phyloP scores from a whole-genome alignment of 2,113 vertebrate species.

The Onychostoma macrolepis region DNA sequence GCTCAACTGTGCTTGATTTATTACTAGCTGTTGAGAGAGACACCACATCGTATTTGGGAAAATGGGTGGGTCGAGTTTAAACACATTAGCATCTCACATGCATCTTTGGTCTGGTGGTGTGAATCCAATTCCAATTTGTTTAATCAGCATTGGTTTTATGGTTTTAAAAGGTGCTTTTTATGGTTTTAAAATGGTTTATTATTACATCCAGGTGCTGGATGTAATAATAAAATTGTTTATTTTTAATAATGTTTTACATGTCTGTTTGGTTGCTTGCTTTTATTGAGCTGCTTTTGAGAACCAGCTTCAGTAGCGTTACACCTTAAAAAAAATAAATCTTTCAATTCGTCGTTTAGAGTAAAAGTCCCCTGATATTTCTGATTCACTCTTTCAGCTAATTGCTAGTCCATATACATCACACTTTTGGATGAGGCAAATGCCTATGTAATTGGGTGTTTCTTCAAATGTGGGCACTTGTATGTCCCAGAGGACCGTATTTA shows the following conservation, averaged over 20 bases:
- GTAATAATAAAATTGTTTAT: neutral
- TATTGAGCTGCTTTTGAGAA: neutral
- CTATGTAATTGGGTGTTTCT: neutral
- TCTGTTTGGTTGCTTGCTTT: conserved; percentile 1
- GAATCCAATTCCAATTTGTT: conserved; percentile 5
- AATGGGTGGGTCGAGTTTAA: conserved; percentile 20
- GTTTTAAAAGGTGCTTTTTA: too few relatives aligned
- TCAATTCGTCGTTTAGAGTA: neutral
- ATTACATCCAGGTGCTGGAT: too few relatives aligned
- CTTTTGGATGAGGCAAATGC: conserved; percentile 21
- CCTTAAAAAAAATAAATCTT: neutral
- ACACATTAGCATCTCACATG: conserved; percentile 1
- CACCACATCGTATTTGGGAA: neutral
- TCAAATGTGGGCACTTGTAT: neutral
- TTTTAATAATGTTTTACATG: neutral
- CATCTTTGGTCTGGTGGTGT: conserved; percentile 13
- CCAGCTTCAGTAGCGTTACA: neutral
- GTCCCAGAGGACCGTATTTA: neutral
- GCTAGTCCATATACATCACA: neutral
- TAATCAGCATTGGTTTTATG: neutral
- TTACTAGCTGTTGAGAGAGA: neutral
- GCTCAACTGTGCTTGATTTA: conserved; percentile 47
- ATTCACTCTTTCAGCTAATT: neutral
- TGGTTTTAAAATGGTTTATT: too few relatives aligned
- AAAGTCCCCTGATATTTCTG: neutral